Percentiles rank a stretch among this genome's conserved stretches.
Conservation (phyloP, 1,140 invertebrate species). For the Caenorhabditis tropicalis region DNA sequence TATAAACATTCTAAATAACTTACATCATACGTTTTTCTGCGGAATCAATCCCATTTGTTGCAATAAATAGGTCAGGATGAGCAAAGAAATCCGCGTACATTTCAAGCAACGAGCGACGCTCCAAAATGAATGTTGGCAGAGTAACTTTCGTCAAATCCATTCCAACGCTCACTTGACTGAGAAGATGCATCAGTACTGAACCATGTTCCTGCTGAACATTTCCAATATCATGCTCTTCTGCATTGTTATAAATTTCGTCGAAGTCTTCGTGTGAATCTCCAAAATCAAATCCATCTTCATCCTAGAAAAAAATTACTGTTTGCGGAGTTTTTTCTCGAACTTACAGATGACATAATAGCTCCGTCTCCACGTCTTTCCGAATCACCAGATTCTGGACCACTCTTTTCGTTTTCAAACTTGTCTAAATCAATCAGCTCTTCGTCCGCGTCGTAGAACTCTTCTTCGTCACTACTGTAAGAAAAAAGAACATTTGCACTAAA, state of each 20-base stretch:
- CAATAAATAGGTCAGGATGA: conserved; percentile 73
- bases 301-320: background rate
- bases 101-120: conserved; percentile 75
- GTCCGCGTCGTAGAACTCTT: conserved; percentile 54
- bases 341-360: conserved; percentile 9
- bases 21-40: conserved; percentile 73
- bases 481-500: conserved; percentile 33
- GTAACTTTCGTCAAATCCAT: conserved; percentile 77
- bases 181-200: conserved; percentile 75
- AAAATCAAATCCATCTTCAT: conserved; percentile 46
- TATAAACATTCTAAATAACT: background rate
- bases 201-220: conserved; percentile 74
- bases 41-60: conserved; percentile 55
- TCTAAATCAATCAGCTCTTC: conserved; percentile 51
- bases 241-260: conserved; percentile 53
- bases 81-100: conserved; percentile 77
- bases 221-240: conserved; percentile 56
- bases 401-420: conserved; percentile 31
- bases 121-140: conserved; percentile 76
- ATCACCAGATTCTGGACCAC: background rate
- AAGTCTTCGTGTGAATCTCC: conserved; percentile 51
- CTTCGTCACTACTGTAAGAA: conserved; percentile 50
- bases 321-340: background rate
- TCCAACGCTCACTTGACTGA: conserved; percentile 75
- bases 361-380: background rate